Evolutionary conservation across 2,113 vertebrate genomes (phyloP).

Genomic region (Paralichthys olivaceus): DNA sequence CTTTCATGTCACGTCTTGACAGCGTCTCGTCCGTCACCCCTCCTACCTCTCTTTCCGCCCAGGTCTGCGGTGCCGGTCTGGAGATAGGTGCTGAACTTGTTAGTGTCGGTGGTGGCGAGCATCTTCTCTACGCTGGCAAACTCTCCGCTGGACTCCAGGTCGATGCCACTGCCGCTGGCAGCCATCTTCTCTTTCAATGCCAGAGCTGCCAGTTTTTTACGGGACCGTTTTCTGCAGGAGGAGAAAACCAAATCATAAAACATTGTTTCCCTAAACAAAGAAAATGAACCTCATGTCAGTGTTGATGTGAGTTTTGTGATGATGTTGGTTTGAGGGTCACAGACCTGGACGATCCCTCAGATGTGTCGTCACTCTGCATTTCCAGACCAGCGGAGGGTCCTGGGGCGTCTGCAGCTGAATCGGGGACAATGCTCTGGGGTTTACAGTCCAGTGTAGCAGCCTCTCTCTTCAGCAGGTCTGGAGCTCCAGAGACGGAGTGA

Average conservation of each 20-base stretch:
- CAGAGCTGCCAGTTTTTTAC: slow-evolving; percentile 52
- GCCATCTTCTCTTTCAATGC: slow-evolving; percentile 43
- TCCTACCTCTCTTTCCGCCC: slow-evolving; percentile 80
- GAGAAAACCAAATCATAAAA: background rate
- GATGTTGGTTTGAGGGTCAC: no score
- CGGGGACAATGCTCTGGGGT: accelerated
- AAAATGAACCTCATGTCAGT: background rate
- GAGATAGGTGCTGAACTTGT: slow-evolving; percentile 94
- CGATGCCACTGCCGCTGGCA: slow-evolving; percentile 64
- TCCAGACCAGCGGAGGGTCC: background rate
- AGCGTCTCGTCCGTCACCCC: no score
- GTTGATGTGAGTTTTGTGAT: no score
- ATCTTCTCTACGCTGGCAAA: slow-evolving; percentile 99
- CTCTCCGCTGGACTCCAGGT: slow-evolving; percentile 96
- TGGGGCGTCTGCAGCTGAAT: background rate
- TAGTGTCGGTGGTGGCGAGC: slow-evolving; percentile 94
- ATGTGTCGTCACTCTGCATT: slow-evolving; percentile 1
- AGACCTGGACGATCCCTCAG: slow-evolving; percentile 45
- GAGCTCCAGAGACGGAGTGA: slow-evolving; percentile 93
- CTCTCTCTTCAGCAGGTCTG: slow-evolving; percentile 89
- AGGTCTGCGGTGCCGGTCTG: slow-evolving; percentile 85
- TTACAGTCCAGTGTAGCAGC: slow-evolving; percentile 33
- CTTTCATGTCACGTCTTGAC: background rate
- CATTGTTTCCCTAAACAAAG: background rate
- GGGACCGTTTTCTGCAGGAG: slow-evolving; percentile 51